Base-by-base conservation (phyloP, 2,888 invertebrate species). In the Sarcophaga variegata region DNA sequence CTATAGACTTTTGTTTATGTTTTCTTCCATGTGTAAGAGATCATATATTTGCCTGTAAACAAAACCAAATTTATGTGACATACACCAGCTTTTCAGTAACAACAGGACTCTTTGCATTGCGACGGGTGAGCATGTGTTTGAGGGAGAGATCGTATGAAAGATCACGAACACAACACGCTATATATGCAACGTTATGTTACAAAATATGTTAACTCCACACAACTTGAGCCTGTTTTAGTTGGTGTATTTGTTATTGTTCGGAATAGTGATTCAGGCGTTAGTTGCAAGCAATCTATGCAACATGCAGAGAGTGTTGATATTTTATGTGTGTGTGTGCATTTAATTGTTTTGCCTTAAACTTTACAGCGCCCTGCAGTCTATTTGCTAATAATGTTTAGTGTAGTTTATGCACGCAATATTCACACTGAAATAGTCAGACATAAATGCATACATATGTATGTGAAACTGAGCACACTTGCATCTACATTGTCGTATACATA, bases 241-340 rank as follows among this genome's bases (percentile, higher is more conserved):
- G 22, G 6, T 17, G 59, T 64, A 59, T 63, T 63, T 64, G 12
- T 70, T 76, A 69, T 70, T 82, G 37, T 59, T 70, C 59, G 12
- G 45, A 76, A 14, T 64, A 4, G 37, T 59, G 64, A 75, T 62
- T 62, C 14, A 54, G 54, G 37, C 11, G 11, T 75, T 37, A 81
- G 64, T 72, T 71, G 80, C 54, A 70, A 80, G 64, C 64, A 80
- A 72, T 80, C 80, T 64, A 80, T 72, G 69, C 75, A 76, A 78
- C 71, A 83, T 84, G 70, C 72, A 37, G 64, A 66, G 64, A 84
- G 75, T 84, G 83, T 75, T 84, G 70, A 80, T 83, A 66, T 80
- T 67, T 69, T 74, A 84, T 70, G 74, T 75, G 74, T 72, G 75
- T 74, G 74, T 75, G 74, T 72, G 75, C 37, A 47, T 80, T 27